Base-by-base conservation (phyloP, 1,140 invertebrate genomes). In the Cyclargus thomasi region DNA sequence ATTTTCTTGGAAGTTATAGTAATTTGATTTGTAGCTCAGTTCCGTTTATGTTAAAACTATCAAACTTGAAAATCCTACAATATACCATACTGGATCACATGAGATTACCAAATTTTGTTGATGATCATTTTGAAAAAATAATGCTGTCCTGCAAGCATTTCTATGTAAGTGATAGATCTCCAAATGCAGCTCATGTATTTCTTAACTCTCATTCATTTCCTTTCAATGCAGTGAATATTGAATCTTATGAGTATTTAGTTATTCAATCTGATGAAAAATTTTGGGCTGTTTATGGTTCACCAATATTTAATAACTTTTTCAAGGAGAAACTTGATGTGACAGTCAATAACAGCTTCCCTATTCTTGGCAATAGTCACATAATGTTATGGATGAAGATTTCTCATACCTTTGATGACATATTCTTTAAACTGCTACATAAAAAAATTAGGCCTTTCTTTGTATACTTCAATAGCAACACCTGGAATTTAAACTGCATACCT, bases 391-490 rank as follows among this genome's bases (percentile, higher is more conserved):
- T 76, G 29, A 87, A 75, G 64, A 64, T 67, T 47, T 64, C 64
- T 11, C 78, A 71, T 55, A 65, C 53, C 23, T 87, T 87, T 81
- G 75, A 85, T 75, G 67, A 75, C 21, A 22, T 17, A 29, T 87
- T 87, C 55, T 85, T 76, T 72, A 14, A 63, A 39, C 67, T 65
- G 22, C 65, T 84, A 17, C 70, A 70, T 47, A 64, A 65, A 18
- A 72, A 70, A 20, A 18, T 80, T 17, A 75, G 75, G 67, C 22
- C 55, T 14, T 76, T 68, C 53, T 75, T 77, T 21, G 69, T 71
- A 10, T 67, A 55, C 62, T 53, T 67, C 53, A 55, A 21, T 5
- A n/a, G 17, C 0, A 23, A 66, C 20, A 59, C 10, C 18, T 59
- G 55, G 55, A 20, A 20, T 35, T 17, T 23, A 14, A 17, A 55